Base-by-base conservation (phyloP, 2,888 invertebrate genomes). In the Noctua janthina region DNA sequence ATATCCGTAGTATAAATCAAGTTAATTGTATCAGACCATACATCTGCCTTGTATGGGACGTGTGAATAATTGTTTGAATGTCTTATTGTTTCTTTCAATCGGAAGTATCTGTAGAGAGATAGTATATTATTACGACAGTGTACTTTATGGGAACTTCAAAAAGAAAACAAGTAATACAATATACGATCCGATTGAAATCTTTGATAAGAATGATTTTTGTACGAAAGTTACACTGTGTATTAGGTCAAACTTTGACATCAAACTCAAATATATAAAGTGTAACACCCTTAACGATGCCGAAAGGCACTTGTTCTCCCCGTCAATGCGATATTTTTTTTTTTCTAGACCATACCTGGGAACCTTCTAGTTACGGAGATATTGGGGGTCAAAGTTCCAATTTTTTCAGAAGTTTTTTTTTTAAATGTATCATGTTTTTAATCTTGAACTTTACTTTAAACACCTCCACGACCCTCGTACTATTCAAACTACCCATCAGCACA, bases 1-100 rank as follows among this genome's bases (percentile, higher is more conserved):
- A 91, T 91, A 87, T 92, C 89, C 86, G 88, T 84, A 79, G 62
- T 87, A 92, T 93, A 92, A 93, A 94, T 94, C 93, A 93, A 92
- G 87, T 92, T 93, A 93, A 93, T 93, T 92, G 91, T 91, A 90
- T 90, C 87, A 89, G 88, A 59, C 80, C 49, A 75, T 84, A 89
- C 93, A 94, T 92, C 88, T 93, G 93, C 80, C 83, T 88, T 84
- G 86, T 86, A 68, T 84, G 85, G 82, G 82, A 92, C 92, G 91
- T 92, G 91, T 90, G 91, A 91, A 90, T 84, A 79, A 88, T 86
- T 89, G 81, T 89, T 87, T 87, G 84, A 87, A 80, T 87, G 89
- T 88, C 83, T 88, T 88, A 92, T 90, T 90, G 89, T 90, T 88
- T 86, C 59, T 68, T 67, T 43, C 15, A 70, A 74, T 73, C 64